phyloP scores from a whole-genome alignment of 2,888 invertebrate genomes.

The Archips crataeganus region DNA sequence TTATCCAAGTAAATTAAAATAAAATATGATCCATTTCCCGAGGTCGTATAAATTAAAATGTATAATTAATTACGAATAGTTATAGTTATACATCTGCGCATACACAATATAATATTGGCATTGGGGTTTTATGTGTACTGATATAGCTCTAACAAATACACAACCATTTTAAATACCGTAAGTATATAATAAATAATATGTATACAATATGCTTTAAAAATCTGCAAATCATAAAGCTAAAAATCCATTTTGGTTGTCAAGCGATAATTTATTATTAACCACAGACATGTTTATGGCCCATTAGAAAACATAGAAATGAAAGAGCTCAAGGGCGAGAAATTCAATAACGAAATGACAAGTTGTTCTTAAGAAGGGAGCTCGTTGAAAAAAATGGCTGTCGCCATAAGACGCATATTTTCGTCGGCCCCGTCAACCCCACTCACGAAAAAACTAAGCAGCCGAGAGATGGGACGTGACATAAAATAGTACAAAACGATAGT shows the following conservation, averaged over 20 bases:
- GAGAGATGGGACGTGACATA: conserved; percentile 58
- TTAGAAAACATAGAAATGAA: conserved; percentile 59
- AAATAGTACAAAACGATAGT: background rate
- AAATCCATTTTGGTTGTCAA: conserved; percentile 62
- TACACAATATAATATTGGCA: too few species aligned
- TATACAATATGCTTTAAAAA: conserved; percentile 12
- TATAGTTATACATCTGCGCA: too few species aligned
- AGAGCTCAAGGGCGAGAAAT: conserved; percentile 67
- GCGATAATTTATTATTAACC: conserved; percentile 67
- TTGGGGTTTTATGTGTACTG: too few species aligned
- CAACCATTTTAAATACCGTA: background rate
- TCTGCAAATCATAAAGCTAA: conserved; percentile 53
- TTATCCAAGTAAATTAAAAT: too few species aligned
- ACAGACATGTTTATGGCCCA: conserved; percentile 69
- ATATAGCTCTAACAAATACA: background rate
- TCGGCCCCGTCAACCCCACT: conserved; percentile 76
- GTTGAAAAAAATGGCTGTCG: conserved; percentile 76
- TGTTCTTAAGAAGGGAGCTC: conserved; percentile 63
- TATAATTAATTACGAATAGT: too few species aligned
- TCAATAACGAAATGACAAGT: conserved; percentile 75
- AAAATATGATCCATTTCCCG: too few species aligned
- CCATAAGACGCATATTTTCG: conserved; percentile 72
- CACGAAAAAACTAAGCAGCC: conserved; percentile 62
- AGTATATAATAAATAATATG: too few species aligned
- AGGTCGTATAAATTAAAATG: too few species aligned